Evolutionary conservation across 2,888 invertebrate species (phyloP), one percentile per base, ranked within the genome.

Genomic region (Falcaria lacertinaria): DNA sequence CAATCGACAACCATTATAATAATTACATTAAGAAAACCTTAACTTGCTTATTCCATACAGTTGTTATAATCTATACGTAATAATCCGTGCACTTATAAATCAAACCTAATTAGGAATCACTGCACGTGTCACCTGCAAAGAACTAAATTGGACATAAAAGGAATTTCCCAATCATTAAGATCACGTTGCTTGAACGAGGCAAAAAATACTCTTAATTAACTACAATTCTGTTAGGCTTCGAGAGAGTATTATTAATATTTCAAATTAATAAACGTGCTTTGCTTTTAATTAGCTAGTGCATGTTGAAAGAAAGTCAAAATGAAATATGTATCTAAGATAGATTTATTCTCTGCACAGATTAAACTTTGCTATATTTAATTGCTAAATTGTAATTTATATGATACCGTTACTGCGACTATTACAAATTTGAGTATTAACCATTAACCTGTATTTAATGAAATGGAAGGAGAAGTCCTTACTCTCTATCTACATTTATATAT

Each of bases 161-260:
- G 65, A 61, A 64, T 55, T 28, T 52, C 52, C 58, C 50, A 62
- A 41, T 64, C 51, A 62, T 61, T 66, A 62, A 48, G 47, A 47
- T 42, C 43, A 36, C 41, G 47, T 37, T 50, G 15, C 28, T 36
- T 47, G 41, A 47, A 41, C 37, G 50, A 47, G 28, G 57, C 54
- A 64, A 67, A 63, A 67, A 64, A 40, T 40, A 44, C 54, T 52
- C 13, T 36, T 19, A 22, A 37, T 37, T 37, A 37, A 22, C 37
- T 11, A 22, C 14, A 14, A 14, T 11, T 19, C 16, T 35, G 17
- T 13, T n/a, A 35, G 17, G 19, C 19, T 19, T 4, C 6, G 19
- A 19, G 19, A 28, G 11, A 28, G 7, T 11, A 11, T 28, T 28
- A 11, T 3, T 19, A 19, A 11, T 28, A 11, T 28, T 11, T 28